Evolutionary conservation across 2,113 vertebrate genomes (phyloP).

Genomic region (Coptodon rendalli): DNA sequence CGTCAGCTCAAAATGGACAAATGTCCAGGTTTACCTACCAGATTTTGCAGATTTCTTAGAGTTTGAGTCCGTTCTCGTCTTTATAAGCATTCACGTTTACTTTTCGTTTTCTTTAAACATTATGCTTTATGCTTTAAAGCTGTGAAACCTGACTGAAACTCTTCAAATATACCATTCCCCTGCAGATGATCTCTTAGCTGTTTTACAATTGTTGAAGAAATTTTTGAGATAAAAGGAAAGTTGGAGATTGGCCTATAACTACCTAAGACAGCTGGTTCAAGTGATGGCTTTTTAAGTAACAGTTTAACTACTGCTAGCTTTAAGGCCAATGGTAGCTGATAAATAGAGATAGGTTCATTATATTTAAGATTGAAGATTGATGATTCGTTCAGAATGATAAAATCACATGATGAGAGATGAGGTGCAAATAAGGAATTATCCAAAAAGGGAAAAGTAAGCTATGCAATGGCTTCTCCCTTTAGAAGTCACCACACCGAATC

Average conservation of each 20-base stretch:
- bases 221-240: background rate
- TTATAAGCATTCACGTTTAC: rapidly evolving
- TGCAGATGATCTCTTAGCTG: background rate
- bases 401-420: background rate
- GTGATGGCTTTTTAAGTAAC: background rate
- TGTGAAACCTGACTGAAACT: background rate
- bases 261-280: background rate
- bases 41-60: background rate
- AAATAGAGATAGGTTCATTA: background rate
- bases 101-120: background rate
- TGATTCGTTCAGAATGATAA: background rate
- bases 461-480: background rate
- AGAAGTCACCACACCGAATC: background rate
- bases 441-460: background rate
- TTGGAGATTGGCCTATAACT: background rate
- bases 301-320: background rate
- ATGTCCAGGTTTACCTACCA: background rate
- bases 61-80: rapidly evolving
- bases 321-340: background rate
- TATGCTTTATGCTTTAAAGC: background rate
- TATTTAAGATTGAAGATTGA: background rate
- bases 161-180: background rate
- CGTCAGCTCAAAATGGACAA: background rate
- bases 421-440: background rate
- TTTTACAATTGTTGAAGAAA: background rate